Percentiles rank a stretch among this genome's conserved stretches.
Conservation (phyloP, 2,797 vertebrate genomes). For the Pangasius larnaudii region DNA sequence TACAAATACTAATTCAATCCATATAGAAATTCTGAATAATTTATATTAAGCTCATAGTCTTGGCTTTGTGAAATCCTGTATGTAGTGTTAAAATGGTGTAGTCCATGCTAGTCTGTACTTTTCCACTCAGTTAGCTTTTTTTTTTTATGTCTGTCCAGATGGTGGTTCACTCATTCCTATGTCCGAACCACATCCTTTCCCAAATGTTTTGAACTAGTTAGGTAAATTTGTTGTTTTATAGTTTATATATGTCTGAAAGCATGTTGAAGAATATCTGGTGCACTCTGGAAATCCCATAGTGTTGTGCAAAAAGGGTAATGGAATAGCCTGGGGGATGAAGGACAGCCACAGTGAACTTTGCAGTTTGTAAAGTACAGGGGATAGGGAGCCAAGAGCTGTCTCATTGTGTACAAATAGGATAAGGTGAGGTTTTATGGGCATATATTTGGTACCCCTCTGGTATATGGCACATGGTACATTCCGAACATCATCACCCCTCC, state of each 20-base stretch:
- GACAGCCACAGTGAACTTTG: not conserved
- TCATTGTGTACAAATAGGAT: not conserved
- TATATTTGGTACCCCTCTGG: not conserved
- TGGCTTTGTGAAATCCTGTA: not conserved
- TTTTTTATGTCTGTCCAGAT: conserved; percentile 21
- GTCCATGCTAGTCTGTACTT: conserved; percentile 22
- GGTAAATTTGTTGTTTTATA: not conserved
- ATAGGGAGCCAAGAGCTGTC: not conserved
- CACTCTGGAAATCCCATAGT: not conserved
- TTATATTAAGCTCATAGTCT: not conserved
- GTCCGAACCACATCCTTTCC: not conserved
- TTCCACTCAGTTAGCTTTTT: conserved; percentile 26
- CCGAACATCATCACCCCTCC: not conserved
- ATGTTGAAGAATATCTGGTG: not conserved
- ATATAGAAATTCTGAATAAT: not conserved
- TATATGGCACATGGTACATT: conserved; percentile 13
- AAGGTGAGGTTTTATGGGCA: not conserved
- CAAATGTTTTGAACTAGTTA: not conserved
- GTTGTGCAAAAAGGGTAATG: too few relatives aligned
- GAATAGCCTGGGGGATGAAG: not conserved
- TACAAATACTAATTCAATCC: not conserved
- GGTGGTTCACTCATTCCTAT: not conserved
- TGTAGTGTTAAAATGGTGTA: not conserved
- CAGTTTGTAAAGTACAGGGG: not conserved
- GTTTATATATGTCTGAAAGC: not conserved